Base-by-base conservation (phyloP, 2,888 invertebrate species). In the Scaptodrosophila latifasciaeformis region DNA sequence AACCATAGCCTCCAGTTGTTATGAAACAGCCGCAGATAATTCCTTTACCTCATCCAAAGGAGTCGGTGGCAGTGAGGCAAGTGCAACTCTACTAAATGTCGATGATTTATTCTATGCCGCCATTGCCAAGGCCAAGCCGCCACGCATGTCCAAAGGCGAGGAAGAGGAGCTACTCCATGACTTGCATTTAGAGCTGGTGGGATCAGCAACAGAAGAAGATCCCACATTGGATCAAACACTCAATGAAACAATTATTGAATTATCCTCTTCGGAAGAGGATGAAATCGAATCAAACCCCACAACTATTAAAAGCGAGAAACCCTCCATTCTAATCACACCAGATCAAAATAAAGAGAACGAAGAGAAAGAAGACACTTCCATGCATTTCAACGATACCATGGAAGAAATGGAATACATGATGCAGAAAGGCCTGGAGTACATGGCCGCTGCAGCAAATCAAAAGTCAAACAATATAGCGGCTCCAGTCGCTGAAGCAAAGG, bases 351-450 rank as follows among this genome's bases (percentile, higher is more conserved):
- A 81, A 39, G 81, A 82, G 19, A 81, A 82, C 37, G 56, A 31
- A 0, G 5, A 27, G 18, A 42, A 43, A 44, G 45, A 55, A 5
- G 62, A 66, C 10, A 55, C 59, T 2, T 85, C 85, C 0, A 59
- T 81, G 7, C 77, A 85, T 31, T 87, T 87, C 44, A 86, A 87
- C 59, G 85, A 87, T 59, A 87, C 87, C 2, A 79, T 87, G 51
- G 87, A 87, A 70, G 86, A 87, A 69, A 85, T 87, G 40, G 86
- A 87, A 31, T 85, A 86, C 56, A 82, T 87, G 68, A 79, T 87
- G 65, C 81, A 85, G 44, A 82, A 83, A 21, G 87, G 86, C 1
- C 68, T 82, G 62, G 82, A 86, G 53, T 82, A 83, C 49, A 80
- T 85, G 65, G 65, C 65, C 30, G 79, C 76, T 3, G 52, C 59